These are phyloP conservation scores for Muntiacus muntjak DNA, from an alignment of 2,113 vertebrate species.

Conservation along the genomic window DNA sequence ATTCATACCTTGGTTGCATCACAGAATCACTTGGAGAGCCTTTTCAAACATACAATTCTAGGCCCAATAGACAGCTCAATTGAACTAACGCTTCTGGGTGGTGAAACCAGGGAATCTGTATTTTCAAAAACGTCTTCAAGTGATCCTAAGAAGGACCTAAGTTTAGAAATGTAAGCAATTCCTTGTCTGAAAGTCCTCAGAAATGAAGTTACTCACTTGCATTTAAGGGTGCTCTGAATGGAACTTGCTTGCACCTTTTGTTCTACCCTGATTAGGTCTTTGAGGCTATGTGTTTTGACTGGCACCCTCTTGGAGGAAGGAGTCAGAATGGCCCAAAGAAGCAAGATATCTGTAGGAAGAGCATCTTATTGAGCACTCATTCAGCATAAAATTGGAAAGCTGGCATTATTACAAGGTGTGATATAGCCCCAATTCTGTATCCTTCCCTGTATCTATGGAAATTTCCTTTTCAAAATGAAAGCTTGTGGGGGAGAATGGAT, in stretches of 20 bases:
- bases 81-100: not conserved
- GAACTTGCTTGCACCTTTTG: not conserved
- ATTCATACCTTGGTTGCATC: not conserved
- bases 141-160: not conserved
- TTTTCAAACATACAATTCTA: not conserved
- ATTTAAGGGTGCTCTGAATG: not conserved
- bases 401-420: not conserved
- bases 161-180: not conserved
- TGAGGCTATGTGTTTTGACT: not conserved
- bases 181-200: not conserved
- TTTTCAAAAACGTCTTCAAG: not conserved
- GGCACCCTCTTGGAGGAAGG: not conserved
- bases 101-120: not conserved
- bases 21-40: not conserved
- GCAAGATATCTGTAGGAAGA: not conserved
- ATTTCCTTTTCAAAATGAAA: not conserved
- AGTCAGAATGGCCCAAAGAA: not conserved
- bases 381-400: not conserved
- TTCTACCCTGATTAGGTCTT: not conserved
- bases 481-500: not conserved
- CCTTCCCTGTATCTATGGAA: not conserved
- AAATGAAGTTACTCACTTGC: not conserved
- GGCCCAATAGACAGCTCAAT: not conserved
- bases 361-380: not conserved
- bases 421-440: not conserved